These are phyloP conservation scores for Oscheius myriophilus DNA, from an alignment of 2,888 invertebrate genomes.

Conservation along the genomic window DNA sequence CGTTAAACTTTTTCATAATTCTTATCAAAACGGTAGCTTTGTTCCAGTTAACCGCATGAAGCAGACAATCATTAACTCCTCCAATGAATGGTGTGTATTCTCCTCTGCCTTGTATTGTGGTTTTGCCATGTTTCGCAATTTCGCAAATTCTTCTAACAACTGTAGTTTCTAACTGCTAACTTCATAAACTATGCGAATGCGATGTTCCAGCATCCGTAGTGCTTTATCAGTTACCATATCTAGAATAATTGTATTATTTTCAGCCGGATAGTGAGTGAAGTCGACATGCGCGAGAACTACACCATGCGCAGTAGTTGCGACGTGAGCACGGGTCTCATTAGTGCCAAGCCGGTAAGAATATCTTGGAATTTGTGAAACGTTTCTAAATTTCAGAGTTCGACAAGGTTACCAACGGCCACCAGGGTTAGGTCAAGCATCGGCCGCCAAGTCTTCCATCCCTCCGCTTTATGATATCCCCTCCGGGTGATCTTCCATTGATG, in stretches of 20 bases:
- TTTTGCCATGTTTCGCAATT: too few relatives aligned
- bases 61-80: too few relatives aligned
- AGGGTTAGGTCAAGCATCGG: constrained; percentile 9
- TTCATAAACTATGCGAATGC: too few relatives aligned
- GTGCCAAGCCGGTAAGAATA: constrained; percentile 32
- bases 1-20: too few relatives aligned
- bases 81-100: too few relatives aligned
- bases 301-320: constrained; percentile 47
- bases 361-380: constrained; percentile 12
- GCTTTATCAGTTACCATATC: neutral
- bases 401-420: constrained; percentile 4
- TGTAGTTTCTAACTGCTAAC: too few relatives aligned
- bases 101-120: too few relatives aligned
- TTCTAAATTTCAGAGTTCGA: constrained; percentile 8
- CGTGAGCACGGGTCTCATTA: constrained; percentile 44
- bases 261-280: constrained; percentile 48
- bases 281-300: constrained; percentile 45
- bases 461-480: neutral
- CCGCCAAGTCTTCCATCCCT: constrained; percentile 18
- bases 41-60: too few relatives aligned
- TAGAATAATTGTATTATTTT: constrained; percentile 6
- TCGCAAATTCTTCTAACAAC: too few relatives aligned
- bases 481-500: constrained; percentile 9
- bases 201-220: too few relatives aligned
- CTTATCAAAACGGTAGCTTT: too few relatives aligned